phyloP scores from a whole-genome alignment of 2,113 vertebrate species.

The Psephotus haematonotus region DNA sequence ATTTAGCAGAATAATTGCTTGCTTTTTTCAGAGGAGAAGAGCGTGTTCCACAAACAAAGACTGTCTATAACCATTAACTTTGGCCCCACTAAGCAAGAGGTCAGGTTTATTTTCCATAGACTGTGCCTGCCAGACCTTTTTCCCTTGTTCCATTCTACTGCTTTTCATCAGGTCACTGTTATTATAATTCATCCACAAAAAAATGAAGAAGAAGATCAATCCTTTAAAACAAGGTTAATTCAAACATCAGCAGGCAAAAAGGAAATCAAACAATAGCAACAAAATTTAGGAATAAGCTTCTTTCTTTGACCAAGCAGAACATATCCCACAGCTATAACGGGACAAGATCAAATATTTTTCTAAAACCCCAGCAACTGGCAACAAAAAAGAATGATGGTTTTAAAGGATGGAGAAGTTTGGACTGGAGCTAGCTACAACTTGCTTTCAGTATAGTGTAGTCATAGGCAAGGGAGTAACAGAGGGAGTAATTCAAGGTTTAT shows the following conservation, averaged over 20 bases:
- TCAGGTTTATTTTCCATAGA: slow-evolving; percentile 39
- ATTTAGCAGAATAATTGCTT: slow-evolving; percentile 46
- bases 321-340: not conserved
- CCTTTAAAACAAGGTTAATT: slow-evolving; percentile 43
- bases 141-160: slow-evolving; percentile 39
- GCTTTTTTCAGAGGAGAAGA: slow-evolving; percentile 23
- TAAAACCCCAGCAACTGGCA: not conserved
- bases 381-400: not conserved
- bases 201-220: not conserved
- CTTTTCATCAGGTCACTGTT: slow-evolving; percentile 28
- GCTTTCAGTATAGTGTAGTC: not conserved
- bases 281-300: not conserved
- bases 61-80: slow-evolving; percentile 59
- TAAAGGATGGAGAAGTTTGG: not conserved
- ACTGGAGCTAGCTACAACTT: not conserved
- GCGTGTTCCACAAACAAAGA: slow-evolving; percentile 33
- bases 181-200: not conserved
- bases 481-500: not conserved
- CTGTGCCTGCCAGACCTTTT: slow-evolving; percentile 7
- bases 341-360: not conserved
- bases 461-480: not conserved
- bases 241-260: not conserved
- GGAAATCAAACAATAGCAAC: not conserved
- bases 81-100: slow-evolving; percentile 24
- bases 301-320: not conserved